Percentiles rank a stretch among this genome's conserved stretches.
These are phyloP conservation scores for Clavelina lepadiformis DNA, from an alignment of 23 tunicate genomes.

Conservation along the genomic window DNA sequence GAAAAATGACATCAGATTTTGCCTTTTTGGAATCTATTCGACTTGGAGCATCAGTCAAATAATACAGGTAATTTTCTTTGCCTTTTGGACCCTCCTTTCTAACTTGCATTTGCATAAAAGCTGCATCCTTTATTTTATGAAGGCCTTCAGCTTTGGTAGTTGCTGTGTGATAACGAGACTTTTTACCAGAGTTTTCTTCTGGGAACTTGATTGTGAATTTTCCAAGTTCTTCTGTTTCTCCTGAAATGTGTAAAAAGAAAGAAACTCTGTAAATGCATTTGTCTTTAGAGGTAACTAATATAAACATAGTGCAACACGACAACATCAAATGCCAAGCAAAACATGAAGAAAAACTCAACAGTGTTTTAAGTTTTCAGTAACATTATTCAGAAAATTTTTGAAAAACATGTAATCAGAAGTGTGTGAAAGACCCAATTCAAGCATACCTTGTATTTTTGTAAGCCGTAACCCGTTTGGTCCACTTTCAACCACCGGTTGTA, in stretches of 20 bases:
- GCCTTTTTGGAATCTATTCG: constrained; percentile 18
- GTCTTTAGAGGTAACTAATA: no score
- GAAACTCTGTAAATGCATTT: not conserved
- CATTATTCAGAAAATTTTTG: no score
- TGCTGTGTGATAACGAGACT: constrained; percentile 40
- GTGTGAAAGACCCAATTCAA: no score
- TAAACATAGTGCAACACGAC: no score
- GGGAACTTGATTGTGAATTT: constrained; percentile 69
- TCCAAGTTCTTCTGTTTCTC: constrained; percentile 76
- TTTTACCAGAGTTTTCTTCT: constrained; percentile 23
- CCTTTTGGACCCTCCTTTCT: constrained; percentile 8
- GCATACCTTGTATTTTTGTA: constrained; percentile 46
- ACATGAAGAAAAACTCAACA: no score
- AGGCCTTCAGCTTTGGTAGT: constrained; percentile 61
- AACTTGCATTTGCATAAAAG: constrained; percentile 47
- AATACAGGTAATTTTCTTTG: constrained; percentile 46
- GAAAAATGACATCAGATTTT: constrained; percentile 62
- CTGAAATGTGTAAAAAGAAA: constrained; percentile 14
- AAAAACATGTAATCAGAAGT: no score
- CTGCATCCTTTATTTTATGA: constrained; percentile 72
- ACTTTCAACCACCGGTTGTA: constrained; percentile 12
- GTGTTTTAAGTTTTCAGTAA: no score
- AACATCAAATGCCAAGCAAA: no score
- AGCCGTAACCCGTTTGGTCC: constrained; percentile 16
- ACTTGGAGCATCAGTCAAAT: constrained; percentile 19